Evolutionary conservation across 1,140 invertebrate species (phyloP).

Genomic region (Parasteatoda tepidariorum): DNA sequence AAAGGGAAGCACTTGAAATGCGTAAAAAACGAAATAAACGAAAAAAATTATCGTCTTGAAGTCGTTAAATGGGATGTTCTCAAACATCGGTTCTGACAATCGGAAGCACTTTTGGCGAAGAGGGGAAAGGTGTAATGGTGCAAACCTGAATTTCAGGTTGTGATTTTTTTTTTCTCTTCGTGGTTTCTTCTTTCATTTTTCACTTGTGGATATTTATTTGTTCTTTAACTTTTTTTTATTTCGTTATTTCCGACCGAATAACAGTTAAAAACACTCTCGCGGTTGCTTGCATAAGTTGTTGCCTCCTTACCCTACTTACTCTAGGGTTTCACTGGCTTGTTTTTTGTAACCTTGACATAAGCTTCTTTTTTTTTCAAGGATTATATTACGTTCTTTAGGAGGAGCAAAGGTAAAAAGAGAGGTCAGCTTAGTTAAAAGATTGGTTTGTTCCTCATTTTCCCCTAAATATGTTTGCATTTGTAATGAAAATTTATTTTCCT

Average conservation of each 20-base stretch:
- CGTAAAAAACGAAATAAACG: not conserved
- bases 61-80: not conserved
- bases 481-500: too few species aligned
- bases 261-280: not conserved
- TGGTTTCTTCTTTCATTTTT: not conserved
- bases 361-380: too few species aligned
- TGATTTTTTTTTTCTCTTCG: not conserved
- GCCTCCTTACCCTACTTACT: too few species aligned
- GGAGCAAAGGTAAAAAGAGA: too few species aligned
- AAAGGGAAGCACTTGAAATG: not conserved
- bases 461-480: too few species aligned
- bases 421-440: too few species aligned
- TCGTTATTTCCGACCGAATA: not conserved
- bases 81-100: not conserved
- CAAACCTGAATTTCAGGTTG: conserved; percentile 13
- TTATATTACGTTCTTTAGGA: too few species aligned
- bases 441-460: too few species aligned
- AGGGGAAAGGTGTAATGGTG: not conserved
- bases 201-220: not conserved
- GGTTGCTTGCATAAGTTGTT: not conserved
- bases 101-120: not conserved
- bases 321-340: too few species aligned
- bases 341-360: too few species aligned
- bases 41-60: not conserved
- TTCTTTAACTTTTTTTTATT: not conserved